Evolutionary conservation across 2,888 invertebrate genomes (phyloP).

Genomic region (Papilio demoleus): DNA sequence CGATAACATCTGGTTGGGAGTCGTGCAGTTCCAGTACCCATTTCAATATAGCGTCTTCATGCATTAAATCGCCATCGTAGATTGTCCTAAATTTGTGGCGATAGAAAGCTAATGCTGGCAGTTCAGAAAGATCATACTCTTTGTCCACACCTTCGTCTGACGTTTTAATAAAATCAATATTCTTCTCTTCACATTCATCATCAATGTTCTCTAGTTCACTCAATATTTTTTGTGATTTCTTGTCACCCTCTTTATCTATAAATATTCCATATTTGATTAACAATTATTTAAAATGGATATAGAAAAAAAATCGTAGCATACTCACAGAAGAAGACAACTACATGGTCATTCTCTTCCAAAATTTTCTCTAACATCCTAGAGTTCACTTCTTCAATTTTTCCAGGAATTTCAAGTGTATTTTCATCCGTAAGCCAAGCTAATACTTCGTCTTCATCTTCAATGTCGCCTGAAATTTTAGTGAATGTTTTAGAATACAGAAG

Average conservation of each 20-base stretch:
- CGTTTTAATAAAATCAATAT: slow-evolving; percentile 95
- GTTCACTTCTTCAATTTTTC: slow-evolving; percentile 96
- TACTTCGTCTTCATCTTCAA: slow-evolving; percentile 96
- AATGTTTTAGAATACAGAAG: neutral
- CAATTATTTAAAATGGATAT: neutral
- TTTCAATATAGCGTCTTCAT: slow-evolving; percentile 94
- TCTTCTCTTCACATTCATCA: slow-evolving; percentile 95
- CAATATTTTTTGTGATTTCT: slow-evolving; percentile 93
- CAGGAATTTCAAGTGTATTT: slow-evolving; percentile 94
- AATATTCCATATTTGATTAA: slow-evolving; percentile 22
- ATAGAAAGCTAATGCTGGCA: slow-evolving; percentile 94
- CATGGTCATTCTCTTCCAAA: slow-evolving; percentile 92
- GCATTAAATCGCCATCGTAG: slow-evolving; percentile 94
- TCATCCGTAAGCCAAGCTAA: slow-evolving; percentile 96
- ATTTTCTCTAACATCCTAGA: slow-evolving; percentile 95
- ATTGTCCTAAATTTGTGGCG: slow-evolving; percentile 94
- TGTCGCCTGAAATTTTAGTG: slow-evolving; percentile 84
- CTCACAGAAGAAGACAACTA: slow-evolving; percentile 97
- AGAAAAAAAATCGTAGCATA: slow-evolving; percentile 47
- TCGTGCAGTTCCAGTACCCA: slow-evolving; percentile 95
- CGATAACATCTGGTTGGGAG: slow-evolving; percentile 94
- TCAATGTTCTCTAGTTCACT: slow-evolving; percentile 96
- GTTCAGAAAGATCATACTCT: slow-evolving; percentile 91
- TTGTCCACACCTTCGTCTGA: slow-evolving; percentile 94
- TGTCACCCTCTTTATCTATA: slow-evolving; percentile 94